Base-by-base conservation (phyloP, 2,888 invertebrate genomes). In the Cosmia pyralina region DNA sequence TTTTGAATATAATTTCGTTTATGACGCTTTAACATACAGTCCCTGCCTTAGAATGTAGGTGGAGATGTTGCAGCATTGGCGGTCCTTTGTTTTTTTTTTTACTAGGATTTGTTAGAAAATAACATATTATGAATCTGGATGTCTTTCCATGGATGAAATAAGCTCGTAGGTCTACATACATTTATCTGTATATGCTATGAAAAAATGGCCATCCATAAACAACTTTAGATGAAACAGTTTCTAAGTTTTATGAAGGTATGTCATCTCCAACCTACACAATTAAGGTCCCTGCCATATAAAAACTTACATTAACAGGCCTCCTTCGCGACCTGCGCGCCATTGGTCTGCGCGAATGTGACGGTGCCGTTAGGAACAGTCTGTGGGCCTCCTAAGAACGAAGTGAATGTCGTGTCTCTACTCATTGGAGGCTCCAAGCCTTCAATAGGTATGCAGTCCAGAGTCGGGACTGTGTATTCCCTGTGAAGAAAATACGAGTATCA, bases 391-490 rank as follows among this genome's bases (percentile, higher is more conserved):
- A 96, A 94, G 88, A 96, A 96, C 0, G 96, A 96, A 0, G 96
- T 96, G 88, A 96, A 96, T 2, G 96, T 96, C 0, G 96, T 96
- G 81, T 96, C 96, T 15, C 96, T 90, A 65, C 96, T 96, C 93
- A 96, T 95, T 0, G 96, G 96, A 0, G 96, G 96, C 79, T 96
- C 96, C 73, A 96, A 85, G 0, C 93, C 95, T 81, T 96, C 95
- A 48, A 96, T 93, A 0, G 96, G 96, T 82, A 96, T 95, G 85
- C 96, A 96, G 87, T 96, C 96, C 53, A 96, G 82, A 2, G 94
- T 93, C 2, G 96, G 96, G n/a, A 96, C 96, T 70, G 95, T 94
- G 88, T 94, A 96, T 77, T 96, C 96, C 94, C 96, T 96, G 92
- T 11, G 81, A 85, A 72, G 65, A 0, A 73, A 75, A 75, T 53